These are phyloP conservation scores for Nematolebias whitei DNA, from an alignment of 2,113 vertebrate species.

Conservation along the genomic window DNA sequence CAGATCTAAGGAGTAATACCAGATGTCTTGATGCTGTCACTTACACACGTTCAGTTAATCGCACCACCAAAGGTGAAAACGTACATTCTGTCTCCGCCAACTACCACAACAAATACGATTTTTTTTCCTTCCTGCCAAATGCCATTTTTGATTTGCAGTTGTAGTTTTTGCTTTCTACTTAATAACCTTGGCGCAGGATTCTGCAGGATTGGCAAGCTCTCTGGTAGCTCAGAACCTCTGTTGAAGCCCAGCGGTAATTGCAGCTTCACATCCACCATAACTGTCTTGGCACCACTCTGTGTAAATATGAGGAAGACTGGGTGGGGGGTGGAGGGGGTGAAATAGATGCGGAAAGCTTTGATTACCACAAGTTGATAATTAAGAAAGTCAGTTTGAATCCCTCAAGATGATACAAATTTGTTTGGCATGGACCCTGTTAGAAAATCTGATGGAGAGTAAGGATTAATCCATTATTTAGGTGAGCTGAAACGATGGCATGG, in stretches of 20 bases:
- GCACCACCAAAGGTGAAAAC: conserved; percentile 36
- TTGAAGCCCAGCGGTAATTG: conserved; percentile 75
- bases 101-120: conserved; percentile 36
- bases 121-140: conserved; percentile 41
- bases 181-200: conserved; percentile 73
- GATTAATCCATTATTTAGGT: conserved; percentile 44
- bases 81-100: conserved; percentile 18
- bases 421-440: conserved; percentile 70
- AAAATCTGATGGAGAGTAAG: conserved; percentile 41
- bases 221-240: conserved; percentile 67
- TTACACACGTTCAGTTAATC: conserved; percentile 39
- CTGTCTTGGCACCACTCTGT: conserved; percentile 73
- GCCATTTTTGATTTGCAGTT: conserved; percentile 69
- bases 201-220: conserved; percentile 65
- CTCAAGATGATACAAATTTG: conserved; percentile 71
- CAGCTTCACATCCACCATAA: conserved; percentile 74
- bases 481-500: conserved; percentile 25
- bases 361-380: conserved; percentile 79
- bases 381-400: conserved; percentile 75
- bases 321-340: conserved; percentile 49
- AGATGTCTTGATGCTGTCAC: conserved; percentile 50
- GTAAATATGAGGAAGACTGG: conserved; percentile 72
- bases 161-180: conserved; percentile 69
- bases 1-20: conserved; percentile 47
- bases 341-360: conserved; percentile 74